Base-by-base conservation (phyloP, 2,888 invertebrate species). In the Vanessa cardui region DNA sequence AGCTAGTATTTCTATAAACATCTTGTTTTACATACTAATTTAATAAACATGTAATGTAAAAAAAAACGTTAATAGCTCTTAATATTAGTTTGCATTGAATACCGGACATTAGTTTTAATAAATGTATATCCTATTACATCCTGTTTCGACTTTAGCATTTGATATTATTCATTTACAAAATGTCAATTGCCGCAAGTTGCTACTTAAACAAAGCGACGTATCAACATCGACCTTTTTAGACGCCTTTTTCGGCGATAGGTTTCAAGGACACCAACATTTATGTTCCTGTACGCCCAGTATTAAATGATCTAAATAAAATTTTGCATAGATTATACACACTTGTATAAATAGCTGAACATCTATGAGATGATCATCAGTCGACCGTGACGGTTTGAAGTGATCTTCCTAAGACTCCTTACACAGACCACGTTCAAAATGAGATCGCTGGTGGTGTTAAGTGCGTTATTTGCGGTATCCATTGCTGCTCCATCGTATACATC, bases 361-460 rank as follows among this genome's bases (percentile, higher is more conserved):
- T 73, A 56, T 44, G 58, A 52, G 49, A 39, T 26, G 50, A 59
- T 49, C 72, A 69, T 74, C 73, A 76, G 74, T 76, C 68, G 66
- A 58, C 58, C 58, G 50, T 26, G 56, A 52, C 58, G 81, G 85
- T 84, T 74, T 74, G 86, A 87, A 87, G 88, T 85, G 87, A 85
- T 88, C 85, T 80, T 85, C 66, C 75, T 83, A 78, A 45, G 80
- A 79, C 77, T 77, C 76, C 71, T 74, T 76, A 83, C 86, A 87
- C 86, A 89, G 86, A 88, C 88, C 88, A 83, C 85, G 81, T 81
- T 83, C 83, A 80, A 63, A 58, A 90, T 91, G 90, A 88, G 76
- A 79, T 83, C 84, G 79, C 77, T 90, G 87, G 87, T 90, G 88
- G 89, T 90, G 86, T 87, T 90, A 76, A 82, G 85, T 76, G 84